phyloP scores from a whole-genome alignment of 2,888 invertebrate genomes.

The Coleophora flavipennella region DNA sequence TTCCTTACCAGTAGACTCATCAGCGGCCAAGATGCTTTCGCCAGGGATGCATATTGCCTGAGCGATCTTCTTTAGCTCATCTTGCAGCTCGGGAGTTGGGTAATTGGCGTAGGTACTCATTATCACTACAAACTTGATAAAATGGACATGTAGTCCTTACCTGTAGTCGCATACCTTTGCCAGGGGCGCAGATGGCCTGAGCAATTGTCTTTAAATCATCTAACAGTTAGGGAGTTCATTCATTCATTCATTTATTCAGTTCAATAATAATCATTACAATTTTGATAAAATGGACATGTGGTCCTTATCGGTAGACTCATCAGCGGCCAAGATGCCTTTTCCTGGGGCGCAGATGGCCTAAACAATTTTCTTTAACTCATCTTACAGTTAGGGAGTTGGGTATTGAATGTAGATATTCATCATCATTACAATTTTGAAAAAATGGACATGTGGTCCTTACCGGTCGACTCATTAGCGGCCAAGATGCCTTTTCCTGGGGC shows the following conservation, averaged over 20 bases:
- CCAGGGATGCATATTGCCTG: constrained; percentile 92
- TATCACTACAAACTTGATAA: too few species aligned
- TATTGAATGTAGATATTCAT: constrained; percentile 89
- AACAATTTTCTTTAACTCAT: constrained; percentile 90
- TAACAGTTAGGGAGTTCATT: constrained; percentile 87
- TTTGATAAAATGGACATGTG: too few species aligned
- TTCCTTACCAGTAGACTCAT: constrained; percentile 7
- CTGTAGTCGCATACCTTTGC: constrained; percentile 97
- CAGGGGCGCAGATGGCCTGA: constrained; percentile 90
- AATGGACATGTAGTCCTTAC: too few species aligned
- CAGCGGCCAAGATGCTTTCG: constrained; percentile 54
- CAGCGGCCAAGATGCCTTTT: too few species aligned
- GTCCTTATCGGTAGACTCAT: constrained; percentile 88
- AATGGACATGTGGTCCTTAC: too few species aligned
- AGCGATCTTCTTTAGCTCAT: constrained; percentile 90
- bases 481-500: constrained; percentile 96
- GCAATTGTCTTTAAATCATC: constrained; percentile 91
- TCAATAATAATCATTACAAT: too few species aligned
- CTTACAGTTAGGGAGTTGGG: constrained; percentile 87
- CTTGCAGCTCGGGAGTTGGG: constrained; percentile 87
- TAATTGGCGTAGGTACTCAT: constrained; percentile 89
- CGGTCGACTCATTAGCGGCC: constrained; percentile 95
- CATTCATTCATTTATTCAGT: constrained; percentile 87
- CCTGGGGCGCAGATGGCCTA: constrained; percentile 93
- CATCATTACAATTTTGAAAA: too few species aligned